Base-by-base conservation (phyloP, 1,140 invertebrate species). In the Zaprionus ghesquierei region DNA sequence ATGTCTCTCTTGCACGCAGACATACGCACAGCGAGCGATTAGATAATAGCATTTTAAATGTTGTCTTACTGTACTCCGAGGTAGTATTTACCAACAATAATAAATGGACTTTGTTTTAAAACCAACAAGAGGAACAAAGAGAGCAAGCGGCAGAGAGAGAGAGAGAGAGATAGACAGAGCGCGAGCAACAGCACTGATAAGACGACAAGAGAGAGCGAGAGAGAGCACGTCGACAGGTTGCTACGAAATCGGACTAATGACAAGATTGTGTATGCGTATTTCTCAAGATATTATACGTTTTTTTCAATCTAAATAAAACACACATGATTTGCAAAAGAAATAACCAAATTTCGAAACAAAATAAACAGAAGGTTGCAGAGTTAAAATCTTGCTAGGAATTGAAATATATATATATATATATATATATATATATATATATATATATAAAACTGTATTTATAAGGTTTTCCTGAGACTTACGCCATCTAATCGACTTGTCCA, bases 1-100 rank as follows among this genome's bases (percentile, higher is more conserved):
- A 3, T 38, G 35, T 49, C 33, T 22, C n/a, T 5, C 55, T 27
- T 49, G 49, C 20, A 33, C 58, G 41, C 44, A 56, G n/a, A 41
- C 31, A 35, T 44, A 35, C 50, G 31, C n/a, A 35, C 38, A 58
- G 41, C 49, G 55, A 62, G n/a, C 77, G 81, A 85, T 85, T 85
- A 85, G 81, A 85, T 85, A 85, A 85, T 86, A 76, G 74, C 74
- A 86, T 86, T 81, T 84, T 77, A 85, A 84, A 84, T 69, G 70
- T 79, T 85, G 81, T 86, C 79, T 86, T 86, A 86, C 81, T 86
- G 81, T 86, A 87, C 81, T 63, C 77, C 70, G 75, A 79, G 79
- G 66, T 41, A 41, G 35, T 78, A 75, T 62, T 86, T 78, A 74
- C 77, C 81, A 85, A 71, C 69, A 81, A 79, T 73, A 64, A 79